A percentile compares a stretch with the other conserved stretches of the same genome.
phyloP scores from a whole-genome alignment of 2,888 invertebrate species.

The Eupsilia transversa region DNA sequence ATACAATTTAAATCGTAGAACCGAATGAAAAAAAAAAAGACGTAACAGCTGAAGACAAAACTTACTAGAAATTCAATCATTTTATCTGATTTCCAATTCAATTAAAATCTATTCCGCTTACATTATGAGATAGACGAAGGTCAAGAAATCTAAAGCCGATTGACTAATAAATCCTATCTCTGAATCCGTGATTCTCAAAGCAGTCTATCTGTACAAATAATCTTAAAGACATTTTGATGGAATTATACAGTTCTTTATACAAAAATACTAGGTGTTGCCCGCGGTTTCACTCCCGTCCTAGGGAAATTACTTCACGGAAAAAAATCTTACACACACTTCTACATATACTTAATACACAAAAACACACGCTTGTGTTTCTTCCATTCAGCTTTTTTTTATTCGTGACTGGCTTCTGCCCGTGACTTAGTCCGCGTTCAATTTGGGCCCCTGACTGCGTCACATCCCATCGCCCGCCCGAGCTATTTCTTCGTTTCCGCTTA shows the following conservation, averaged over 20 bases:
- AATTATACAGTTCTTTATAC: conserved; percentile 5
- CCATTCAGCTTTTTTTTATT: too few species aligned
- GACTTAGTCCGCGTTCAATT: too few species aligned
- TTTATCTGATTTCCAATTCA: conserved; percentile 31
- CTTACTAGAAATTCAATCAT: conserved; percentile 19
- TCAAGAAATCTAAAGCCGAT: conserved; percentile 23
- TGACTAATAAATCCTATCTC: conserved; percentile 11
- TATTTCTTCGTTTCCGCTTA: too few species aligned
- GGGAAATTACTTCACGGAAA: background rate
- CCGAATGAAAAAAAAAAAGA: background rate
- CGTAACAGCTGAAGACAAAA: background rate
- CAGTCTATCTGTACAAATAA: conserved; percentile 20
- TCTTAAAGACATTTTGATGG: conserved; percentile 40
- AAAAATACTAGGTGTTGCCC: background rate
- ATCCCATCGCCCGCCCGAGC: too few species aligned
- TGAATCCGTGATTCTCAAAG: conserved; percentile 9
- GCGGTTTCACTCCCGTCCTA: background rate
- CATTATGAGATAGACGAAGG: conserved; percentile 3
- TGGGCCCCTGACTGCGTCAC: too few species aligned
- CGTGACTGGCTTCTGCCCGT: too few species aligned
- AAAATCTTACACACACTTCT: too few species aligned
- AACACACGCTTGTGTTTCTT: background rate
- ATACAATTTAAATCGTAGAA: background rate
- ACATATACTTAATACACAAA: background rate
- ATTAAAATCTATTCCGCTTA: conserved; percentile 34